Percentiles rank a stretch among this genome's conserved stretches.
Conservation (phyloP, 1,140 invertebrate genomes). For the Pissodes strobi region DNA sequence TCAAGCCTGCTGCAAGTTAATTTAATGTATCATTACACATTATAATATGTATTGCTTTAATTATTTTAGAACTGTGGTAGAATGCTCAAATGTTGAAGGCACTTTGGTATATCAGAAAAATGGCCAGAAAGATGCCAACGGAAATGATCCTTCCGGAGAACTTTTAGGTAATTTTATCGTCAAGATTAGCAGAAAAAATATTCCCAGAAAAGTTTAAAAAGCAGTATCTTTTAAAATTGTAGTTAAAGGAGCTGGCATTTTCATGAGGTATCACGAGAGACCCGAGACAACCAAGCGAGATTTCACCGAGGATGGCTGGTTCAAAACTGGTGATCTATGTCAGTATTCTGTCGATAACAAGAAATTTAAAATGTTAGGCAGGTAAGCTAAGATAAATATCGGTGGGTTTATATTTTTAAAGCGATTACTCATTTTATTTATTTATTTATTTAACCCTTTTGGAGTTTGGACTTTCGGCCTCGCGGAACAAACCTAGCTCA, state of each 20-base stretch:
- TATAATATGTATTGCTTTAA: no score
- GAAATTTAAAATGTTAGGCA: constrained; percentile 78
- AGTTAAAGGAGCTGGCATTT: constrained; percentile 77
- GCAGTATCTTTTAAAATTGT: constrained; percentile 55
- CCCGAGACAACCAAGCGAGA: constrained; percentile 70
- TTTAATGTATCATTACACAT: no score
- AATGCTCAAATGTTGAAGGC: constrained; percentile 40
- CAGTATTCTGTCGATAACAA: constrained; percentile 61
- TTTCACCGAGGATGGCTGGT: constrained; percentile 83
- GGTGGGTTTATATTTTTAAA: not conserved
- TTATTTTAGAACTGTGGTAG: constrained; percentile 39
- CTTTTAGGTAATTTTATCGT: constrained; percentile 28
- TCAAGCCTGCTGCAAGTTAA: no score
- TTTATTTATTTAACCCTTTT: no score
- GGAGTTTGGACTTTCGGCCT: no score
- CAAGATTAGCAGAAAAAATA: no score
- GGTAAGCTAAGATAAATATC: no score
- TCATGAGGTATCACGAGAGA: constrained; percentile 78
- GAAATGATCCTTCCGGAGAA: constrained; percentile 27
- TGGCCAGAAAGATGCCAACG: constrained; percentile 19
- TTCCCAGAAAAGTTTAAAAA: no score
- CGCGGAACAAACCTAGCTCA: no score
- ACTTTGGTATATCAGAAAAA: constrained; percentile 32
- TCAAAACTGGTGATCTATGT: constrained; percentile 74
- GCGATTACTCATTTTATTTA: no score